phyloP scores from a whole-genome alignment of 2,888 invertebrate species.

The Ephialtes manifestator region DNA sequence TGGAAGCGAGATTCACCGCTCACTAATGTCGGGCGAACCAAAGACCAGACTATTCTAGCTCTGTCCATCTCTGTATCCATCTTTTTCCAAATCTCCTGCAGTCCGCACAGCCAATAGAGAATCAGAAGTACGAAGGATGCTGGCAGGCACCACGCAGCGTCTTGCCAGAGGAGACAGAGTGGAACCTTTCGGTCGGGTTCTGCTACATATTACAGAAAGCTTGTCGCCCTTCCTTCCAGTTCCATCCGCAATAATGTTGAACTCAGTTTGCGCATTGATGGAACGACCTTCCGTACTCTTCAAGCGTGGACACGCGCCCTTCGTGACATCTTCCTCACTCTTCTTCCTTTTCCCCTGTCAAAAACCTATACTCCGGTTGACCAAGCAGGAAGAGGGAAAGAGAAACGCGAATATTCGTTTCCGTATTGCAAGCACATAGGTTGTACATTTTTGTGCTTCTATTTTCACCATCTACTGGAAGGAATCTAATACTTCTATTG shows the following conservation, averaged over 20 bases:
- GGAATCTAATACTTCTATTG: too few relatives aligned
- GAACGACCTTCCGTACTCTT: conserved; percentile 33
- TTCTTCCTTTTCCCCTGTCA: background rate
- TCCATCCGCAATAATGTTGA: conserved; percentile 34
- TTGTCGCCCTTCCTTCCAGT: conserved; percentile 56
- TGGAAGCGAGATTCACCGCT: conserved; percentile 66
- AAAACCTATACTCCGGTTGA: conserved; percentile 8
- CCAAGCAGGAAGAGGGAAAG: background rate
- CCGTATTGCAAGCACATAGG: background rate
- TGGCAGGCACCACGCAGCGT: conserved; percentile 64
- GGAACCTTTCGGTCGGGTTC: conserved; percentile 53
- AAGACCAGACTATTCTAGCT: conserved; percentile 30
- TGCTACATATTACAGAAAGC: conserved; percentile 49
- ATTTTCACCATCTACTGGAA: too few relatives aligned
- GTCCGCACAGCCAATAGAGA: conserved; percentile 4
- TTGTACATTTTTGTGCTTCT: too few relatives aligned
- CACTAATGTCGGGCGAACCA: conserved; percentile 70
- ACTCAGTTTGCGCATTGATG: conserved; percentile 17
- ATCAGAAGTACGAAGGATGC: background rate
- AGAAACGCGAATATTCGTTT: background rate
- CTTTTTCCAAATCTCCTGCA: conserved; percentile 18
- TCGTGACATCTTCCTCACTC: conserved; percentile 54
- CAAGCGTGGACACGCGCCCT: conserved; percentile 67
- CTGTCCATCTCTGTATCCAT: background rate
- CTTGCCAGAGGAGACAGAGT: conserved; percentile 50